Evolutionary conservation across 2,888 invertebrate genomes (phyloP).

Genomic region (Pseudococcus jackbeardsleyi): DNA sequence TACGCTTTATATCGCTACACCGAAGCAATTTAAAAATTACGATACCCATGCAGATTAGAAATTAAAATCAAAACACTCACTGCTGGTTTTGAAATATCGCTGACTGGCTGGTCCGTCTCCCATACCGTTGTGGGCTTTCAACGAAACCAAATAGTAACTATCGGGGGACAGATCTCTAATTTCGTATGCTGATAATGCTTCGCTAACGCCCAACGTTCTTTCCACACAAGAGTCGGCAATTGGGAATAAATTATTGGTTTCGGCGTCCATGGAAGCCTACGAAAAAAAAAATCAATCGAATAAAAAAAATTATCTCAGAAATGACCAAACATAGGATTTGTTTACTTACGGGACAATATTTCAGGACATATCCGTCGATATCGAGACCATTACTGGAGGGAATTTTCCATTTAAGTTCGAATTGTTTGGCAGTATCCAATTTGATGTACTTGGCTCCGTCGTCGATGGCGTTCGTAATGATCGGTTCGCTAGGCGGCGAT

Average conservation of each 20-base stretch:
- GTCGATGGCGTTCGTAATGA: conserved; percentile 72
- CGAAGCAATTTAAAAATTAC: conserved; percentile 11
- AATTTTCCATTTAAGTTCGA: conserved; percentile 85
- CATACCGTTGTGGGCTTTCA: conserved; percentile 87
- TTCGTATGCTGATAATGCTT: conserved; percentile 74
- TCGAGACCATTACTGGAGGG: conserved; percentile 92
- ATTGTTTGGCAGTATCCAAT: conserved; percentile 82
- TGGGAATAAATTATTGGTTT: conserved; percentile 70
- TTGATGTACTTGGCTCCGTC: conserved; percentile 72
- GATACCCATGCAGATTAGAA: conserved; percentile 10
- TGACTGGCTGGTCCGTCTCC: conserved; percentile 85
- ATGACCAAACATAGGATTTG: neutral
- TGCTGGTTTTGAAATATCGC: conserved; percentile 81
- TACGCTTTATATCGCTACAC: conserved; percentile 27
- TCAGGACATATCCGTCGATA: conserved; percentile 85
- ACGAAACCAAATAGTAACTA: conserved; percentile 85
- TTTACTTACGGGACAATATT: conserved; percentile 82
- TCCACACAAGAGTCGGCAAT: neutral
- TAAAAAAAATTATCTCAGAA: neutral
- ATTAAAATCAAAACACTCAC: conserved; percentile 66
- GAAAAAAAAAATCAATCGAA: neutral
- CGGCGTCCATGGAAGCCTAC: neutral
- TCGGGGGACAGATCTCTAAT: conserved; percentile 81
- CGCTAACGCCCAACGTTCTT: neutral
- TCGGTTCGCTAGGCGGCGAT: conserved; percentile 82